Conservation (phyloP, 1,140 invertebrate genomes). For the Spodoptera frugiperda region DNA sequence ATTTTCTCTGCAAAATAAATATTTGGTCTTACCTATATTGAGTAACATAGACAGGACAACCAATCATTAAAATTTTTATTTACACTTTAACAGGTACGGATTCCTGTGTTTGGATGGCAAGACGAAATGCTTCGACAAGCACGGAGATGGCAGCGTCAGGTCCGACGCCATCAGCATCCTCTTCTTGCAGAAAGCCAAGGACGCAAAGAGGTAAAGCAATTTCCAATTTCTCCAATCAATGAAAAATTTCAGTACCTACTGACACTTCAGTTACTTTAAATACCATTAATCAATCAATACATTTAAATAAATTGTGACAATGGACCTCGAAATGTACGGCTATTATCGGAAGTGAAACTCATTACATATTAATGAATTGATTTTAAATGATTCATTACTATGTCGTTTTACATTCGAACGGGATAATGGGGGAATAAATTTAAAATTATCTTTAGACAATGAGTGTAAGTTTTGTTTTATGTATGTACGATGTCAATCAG, state of each 20-base stretch:
- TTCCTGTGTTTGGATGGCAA: slow-evolving; percentile 90
- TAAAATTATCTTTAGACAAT: slow-evolving; percentile 4
- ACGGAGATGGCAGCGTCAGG: slow-evolving; percentile 89
- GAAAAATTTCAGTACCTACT: too few species aligned
- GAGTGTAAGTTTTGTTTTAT: neutral
- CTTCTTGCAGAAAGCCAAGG: slow-evolving; percentile 91
- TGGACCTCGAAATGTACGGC: slow-evolving; percentile 4
- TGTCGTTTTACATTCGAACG: neutral
- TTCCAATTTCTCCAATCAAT: neutral
- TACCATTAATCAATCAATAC: slow-evolving; percentile 26
- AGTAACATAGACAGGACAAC: too few species aligned
- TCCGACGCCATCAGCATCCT: slow-evolving; percentile 91
- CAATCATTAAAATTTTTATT: slow-evolving; percentile 56
- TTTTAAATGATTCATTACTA: slow-evolving; percentile 37
- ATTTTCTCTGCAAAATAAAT: too few species aligned
- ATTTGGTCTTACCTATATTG: too few species aligned
- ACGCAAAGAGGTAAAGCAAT: slow-evolving; percentile 85
- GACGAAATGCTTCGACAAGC: slow-evolving; percentile 93
- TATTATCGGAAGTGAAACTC: slow-evolving; percentile 28
- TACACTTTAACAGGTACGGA: slow-evolving; percentile 76
- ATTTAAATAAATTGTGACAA: slow-evolving; percentile 29
- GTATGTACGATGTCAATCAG: neutral
- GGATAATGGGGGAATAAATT: slow-evolving; percentile 20
- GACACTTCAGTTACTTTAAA: neutral
- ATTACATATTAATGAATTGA: slow-evolving; percentile 41